Conservation (phyloP, 2,113 vertebrate species). For the Hiodon alosoides region DNA sequence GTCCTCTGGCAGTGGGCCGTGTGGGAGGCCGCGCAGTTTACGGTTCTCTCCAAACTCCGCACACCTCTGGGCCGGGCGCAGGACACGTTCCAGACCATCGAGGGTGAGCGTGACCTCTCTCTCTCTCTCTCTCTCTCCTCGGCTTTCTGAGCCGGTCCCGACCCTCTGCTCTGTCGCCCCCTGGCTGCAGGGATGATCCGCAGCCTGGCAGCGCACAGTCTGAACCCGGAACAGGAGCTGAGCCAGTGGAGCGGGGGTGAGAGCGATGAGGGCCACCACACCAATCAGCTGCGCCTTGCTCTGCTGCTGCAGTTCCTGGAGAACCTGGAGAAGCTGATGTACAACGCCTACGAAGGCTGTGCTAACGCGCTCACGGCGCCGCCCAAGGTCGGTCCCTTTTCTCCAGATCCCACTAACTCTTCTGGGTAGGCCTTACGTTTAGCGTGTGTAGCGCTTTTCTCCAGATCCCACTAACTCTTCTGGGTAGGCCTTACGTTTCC, state of each 20-base stretch:
- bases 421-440: neutral
- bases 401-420: neutral
- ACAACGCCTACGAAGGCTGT: slow-evolving; percentile 96
- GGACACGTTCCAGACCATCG: slow-evolving; percentile 97
- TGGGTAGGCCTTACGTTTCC: neutral
- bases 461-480: neutral
- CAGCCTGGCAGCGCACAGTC: slow-evolving; percentile 86
- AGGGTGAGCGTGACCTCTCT: slow-evolving; percentile 79
- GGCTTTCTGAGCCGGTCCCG: neutral
- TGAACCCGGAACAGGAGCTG: slow-evolving; percentile 90
- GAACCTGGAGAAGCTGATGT: slow-evolving; percentile 97
- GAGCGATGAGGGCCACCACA: slow-evolving; percentile 86
- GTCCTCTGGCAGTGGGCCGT: slow-evolving; percentile 98
- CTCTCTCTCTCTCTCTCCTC: no score
- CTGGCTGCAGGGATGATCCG: slow-evolving; percentile 80
- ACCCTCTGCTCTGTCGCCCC: neutral
- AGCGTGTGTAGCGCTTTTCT: neutral
- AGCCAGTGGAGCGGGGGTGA: slow-evolving; percentile 86
- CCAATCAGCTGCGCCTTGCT: slow-evolving; percentile 87
- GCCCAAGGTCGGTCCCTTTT: slow-evolving; percentile 75
- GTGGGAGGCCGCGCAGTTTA: slow-evolving; percentile 98
- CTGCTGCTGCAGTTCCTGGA: slow-evolving; percentile 93
- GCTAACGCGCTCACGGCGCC: slow-evolving; percentile 91
- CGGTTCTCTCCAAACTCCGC: slow-evolving; percentile 89
- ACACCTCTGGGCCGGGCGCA: slow-evolving; percentile 93